Evolutionary conservation across 2,888 invertebrate genomes (phyloP), one percentile per base, ranked within the genome.

Genomic region (Acleris cristana): DNA sequence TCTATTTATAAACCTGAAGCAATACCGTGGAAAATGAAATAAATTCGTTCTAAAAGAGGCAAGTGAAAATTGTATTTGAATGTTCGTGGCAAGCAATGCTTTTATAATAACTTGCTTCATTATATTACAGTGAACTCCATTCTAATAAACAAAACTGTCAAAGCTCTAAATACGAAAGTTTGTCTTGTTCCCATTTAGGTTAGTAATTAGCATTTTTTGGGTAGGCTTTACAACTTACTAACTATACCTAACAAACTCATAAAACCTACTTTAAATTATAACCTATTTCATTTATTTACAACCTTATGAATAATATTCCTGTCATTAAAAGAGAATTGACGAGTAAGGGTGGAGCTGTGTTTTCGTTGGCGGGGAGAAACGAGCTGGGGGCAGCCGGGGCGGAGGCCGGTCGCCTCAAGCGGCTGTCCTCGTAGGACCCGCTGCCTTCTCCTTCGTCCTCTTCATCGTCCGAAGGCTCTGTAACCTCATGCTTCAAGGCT

Each of bases 401-500:
- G 0, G 88, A 79, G n/a, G 84, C 86, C 4, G 87, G 83, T 44
- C 81, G 80, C 64, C 79, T 77, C 44, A 79, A 81, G 57, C 83
- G 81, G 1, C 80, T 69, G 48, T 90, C 90, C 48, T 89, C 90
- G 60, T 86, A 85, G 0, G 81, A 68, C 0, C 92, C 92, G 57
- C 90, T 90, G 2, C 92, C 92, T 76, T 92, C 92, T 1, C 82
- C 76, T 51, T 90, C 91, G 40, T 91, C 92, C 71, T 92, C 92
- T 45, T 92, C 90, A 69, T 92, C 92, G 68, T 91, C 91, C 14
- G 90, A 89, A 0, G 91, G 89, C 18, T 81, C 84, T 1, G 89
- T 88, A 18, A 83, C 82, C 58, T 87, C 86, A 60, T 88, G 86
- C 67, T 89, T 90, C 57, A 90, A 76, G 40, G 89, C 82, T 69